Conservation (phyloP, 1,140 invertebrate genomes). For the Heliconius hewitsoni region DNA sequence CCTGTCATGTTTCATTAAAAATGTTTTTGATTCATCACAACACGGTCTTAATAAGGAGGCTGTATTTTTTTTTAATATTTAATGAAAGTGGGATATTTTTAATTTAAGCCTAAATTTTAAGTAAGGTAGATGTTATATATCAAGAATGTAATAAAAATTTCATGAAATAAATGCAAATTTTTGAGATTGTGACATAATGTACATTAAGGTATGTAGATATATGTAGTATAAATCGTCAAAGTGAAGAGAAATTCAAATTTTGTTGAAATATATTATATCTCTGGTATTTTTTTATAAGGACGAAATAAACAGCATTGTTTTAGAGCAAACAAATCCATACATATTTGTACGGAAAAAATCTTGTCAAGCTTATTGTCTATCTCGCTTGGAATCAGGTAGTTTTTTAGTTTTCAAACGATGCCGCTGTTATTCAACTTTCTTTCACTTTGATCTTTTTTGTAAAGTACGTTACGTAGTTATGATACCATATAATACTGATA, state of each 20-base stretch:
- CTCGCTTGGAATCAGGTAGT: slow-evolving; percentile 14
- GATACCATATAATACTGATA: neutral
- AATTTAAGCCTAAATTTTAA: no score
- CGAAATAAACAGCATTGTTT: slow-evolving; percentile 5
- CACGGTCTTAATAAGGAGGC: neutral
- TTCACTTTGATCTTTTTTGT: slow-evolving; percentile 22
- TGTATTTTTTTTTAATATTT: no score
- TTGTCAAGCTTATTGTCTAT: neutral
- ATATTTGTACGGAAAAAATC: neutral
- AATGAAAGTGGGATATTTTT: no score
- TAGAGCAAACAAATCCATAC: neutral
- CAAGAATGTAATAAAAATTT: no score
- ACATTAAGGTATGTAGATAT: no score
- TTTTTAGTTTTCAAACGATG: slow-evolving; percentile 8
- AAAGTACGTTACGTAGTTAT: slow-evolving; percentile 17
- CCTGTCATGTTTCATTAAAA: slow-evolving; percentile 64
- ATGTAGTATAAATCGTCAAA: no score
- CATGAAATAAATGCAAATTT: no score
- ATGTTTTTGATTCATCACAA: neutral
- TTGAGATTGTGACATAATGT: no score
- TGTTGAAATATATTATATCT: neutral
- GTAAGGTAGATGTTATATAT: no score
- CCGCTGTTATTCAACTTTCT: slow-evolving; percentile 23
- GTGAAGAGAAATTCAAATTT: neutral
- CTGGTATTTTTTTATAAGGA: neutral